Base-by-base conservation (phyloP, 2,113 vertebrate genomes). In the Ondatra zibethicus region DNA sequence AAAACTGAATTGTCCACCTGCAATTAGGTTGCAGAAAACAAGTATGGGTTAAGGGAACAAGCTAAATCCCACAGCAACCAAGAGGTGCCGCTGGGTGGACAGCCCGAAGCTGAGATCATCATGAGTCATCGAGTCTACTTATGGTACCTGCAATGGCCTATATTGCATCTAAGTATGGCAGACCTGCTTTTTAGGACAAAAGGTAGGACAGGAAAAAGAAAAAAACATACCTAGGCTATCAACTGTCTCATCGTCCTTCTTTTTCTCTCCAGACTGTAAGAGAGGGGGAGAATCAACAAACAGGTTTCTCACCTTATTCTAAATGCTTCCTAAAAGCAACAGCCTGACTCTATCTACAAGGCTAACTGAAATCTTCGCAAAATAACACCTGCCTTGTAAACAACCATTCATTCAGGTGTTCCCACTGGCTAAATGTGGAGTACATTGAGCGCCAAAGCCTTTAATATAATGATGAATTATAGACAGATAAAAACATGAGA, bases 201-300 rank as follows among this genome's bases (percentile, higher is more conserved):
- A 95, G 75, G 65, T 90, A 17, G 63, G 33, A 93, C 92, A 21
- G 52, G n/a, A 36, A 68, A 95, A 96, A 80, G 91, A 88, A 70
- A 95, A 93, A 88, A 85, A 85, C 99, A 99, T 98, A 99, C 99
- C 99, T 94, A 99, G 98, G 97, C 99, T 99, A 98, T 99, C 99
- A 42, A 99, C 99, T 4, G 99, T 99, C 98, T 99, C 99, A 89
- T 99, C 99, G 70, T 99, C 99, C 80, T 99, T 99, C 98, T 99
- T 99, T 98, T 99, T 99, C 97, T 99, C 99, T 23, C 99, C 99
- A 13, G 99, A 99, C 99, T 99, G 95, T 94, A 97, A 98, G 66
- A 81, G 58, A 89, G 98, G 70, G 96, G 92, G 29, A 17, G 70
- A 88, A 66, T 89, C 25, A 61, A 78, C 94, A 76, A 94, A 63